These are phyloP conservation scores for Chironex yamaguchii DNA, from an alignment of 30 jellyfish, hydroid and myxozoan species.

Conservation along the genomic window DNA sequence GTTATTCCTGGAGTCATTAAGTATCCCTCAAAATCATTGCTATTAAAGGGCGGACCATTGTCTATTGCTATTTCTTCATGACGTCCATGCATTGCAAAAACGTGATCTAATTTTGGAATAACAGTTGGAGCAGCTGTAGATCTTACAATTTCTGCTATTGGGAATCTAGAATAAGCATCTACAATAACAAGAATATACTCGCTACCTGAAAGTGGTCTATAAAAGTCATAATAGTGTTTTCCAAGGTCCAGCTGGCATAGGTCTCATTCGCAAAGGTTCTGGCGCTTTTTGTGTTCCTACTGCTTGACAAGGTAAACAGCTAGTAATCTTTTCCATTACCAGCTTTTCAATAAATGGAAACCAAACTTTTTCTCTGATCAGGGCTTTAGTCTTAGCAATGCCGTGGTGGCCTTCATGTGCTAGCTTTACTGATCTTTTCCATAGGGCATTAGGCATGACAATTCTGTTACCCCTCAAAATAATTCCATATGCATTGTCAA, in stretches of 20 bases:
- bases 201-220: conserved; percentile 28
- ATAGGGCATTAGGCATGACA: conserved; percentile 22
- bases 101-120: background rate
- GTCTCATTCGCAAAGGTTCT: conserved; percentile 9
- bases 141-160: conserved; percentile 20
- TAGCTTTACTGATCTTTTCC: conserved; percentile 1
- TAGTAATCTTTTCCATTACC: background rate
- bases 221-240: conserved; percentile 2
- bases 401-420: conserved; percentile 56
- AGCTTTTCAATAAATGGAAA: conserved; percentile 26
- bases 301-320: conserved; percentile 45
- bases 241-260: conserved; percentile 49
- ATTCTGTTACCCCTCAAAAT: conserved; percentile 24
- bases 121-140: conserved; percentile 10
- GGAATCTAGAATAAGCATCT: conserved; percentile 37
- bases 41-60: conserved; percentile 11
- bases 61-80: background rate
- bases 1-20: conserved; percentile 21
- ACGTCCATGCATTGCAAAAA: conserved; percentile 10
- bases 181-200: background rate
- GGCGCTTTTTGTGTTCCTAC: conserved; percentile 12
- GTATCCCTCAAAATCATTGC: background rate
- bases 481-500: conserved; percentile 16
- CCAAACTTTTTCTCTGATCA: conserved; percentile 15
- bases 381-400: background rate